phyloP scores from a whole-genome alignment of 2,797 vertebrate species.

The Chloroceryle amazona region DNA sequence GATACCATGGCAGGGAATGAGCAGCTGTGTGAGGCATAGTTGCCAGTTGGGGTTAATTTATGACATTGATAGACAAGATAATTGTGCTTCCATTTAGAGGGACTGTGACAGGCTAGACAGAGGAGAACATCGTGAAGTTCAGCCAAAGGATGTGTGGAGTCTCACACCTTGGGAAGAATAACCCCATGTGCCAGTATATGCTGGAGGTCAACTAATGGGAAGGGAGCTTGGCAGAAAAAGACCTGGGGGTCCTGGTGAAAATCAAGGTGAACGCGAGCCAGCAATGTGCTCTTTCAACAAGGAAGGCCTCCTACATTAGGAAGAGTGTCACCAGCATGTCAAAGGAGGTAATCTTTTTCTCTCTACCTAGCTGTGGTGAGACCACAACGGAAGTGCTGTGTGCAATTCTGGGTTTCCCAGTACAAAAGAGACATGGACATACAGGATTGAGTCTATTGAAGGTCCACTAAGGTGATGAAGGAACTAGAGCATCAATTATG shows the following conservation, averaged over 20 bases:
- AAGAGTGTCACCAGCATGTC: background rate
- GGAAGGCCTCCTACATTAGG: too few relatives aligned
- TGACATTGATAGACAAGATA: background rate
- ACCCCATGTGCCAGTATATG: background rate
- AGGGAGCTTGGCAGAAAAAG: background rate
- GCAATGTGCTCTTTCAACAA: background rate
- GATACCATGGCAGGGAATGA: background rate
- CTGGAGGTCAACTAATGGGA: background rate
- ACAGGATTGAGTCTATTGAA: background rate
- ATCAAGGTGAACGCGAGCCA: background rate
- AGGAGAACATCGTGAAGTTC: background rate
- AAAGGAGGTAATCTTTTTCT: background rate
- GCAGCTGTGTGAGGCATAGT: background rate
- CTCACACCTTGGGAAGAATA: background rate
- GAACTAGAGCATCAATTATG: background rate
- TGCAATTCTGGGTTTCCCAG: background rate
- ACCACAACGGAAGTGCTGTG: background rate
- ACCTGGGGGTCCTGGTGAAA: background rate
- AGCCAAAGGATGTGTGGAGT: background rate
- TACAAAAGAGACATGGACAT: too few relatives aligned
- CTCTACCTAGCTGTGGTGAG: background rate
- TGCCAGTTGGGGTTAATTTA: background rate
- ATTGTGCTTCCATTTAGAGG: background rate
- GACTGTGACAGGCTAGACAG: background rate
- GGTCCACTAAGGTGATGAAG: background rate